Conservation (phyloP, 1,140 invertebrate genomes). For the Macrobrachium nipponense region DNA sequence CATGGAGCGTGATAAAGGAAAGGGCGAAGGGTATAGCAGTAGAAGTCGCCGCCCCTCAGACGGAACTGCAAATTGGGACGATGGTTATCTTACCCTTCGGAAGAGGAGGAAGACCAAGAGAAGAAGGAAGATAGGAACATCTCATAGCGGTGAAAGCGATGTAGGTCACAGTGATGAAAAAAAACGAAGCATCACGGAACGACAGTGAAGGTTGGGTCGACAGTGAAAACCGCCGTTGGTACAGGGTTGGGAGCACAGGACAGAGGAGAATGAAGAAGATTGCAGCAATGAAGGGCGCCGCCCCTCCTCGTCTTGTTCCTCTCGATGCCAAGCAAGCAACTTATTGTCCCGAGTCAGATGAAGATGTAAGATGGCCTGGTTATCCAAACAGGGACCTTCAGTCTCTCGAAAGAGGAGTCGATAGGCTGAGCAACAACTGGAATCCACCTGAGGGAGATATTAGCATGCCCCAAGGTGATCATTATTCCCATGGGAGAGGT, state of each 20-base stretch:
- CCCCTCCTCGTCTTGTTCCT: no score
- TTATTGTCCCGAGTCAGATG: background rate
- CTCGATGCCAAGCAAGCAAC: background rate
- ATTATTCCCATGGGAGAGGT: no score
- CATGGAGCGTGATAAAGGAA: slow-evolving; percentile 17
- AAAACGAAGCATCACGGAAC: background rate
- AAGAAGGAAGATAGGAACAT: background rate
- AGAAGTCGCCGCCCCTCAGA: background rate
- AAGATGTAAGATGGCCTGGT: background rate
- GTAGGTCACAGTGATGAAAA: background rate
- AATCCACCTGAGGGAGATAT: no score
- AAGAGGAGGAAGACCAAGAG: background rate
- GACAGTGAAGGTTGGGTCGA: slow-evolving; percentile 20
- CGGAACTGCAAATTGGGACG: background rate
- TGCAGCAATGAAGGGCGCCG: background rate
- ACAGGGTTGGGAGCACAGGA: slow-evolving; percentile 13
- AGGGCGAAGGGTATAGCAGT: background rate
- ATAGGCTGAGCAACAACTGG: no score
- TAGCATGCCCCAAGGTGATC: no score
- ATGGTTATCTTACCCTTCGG: no score
- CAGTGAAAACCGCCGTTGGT: slow-evolving; percentile 42
- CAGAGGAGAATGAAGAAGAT: background rate
- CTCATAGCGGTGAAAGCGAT: background rate
- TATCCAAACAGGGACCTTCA: background rate
- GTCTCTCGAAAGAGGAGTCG: no score